A percentile compares a stretch with the other conserved stretches of the same genome.
These are phyloP conservation scores for Danio aesculapii DNA, from an alignment of 2,797 vertebrate species.

Conservation along the genomic window DNA sequence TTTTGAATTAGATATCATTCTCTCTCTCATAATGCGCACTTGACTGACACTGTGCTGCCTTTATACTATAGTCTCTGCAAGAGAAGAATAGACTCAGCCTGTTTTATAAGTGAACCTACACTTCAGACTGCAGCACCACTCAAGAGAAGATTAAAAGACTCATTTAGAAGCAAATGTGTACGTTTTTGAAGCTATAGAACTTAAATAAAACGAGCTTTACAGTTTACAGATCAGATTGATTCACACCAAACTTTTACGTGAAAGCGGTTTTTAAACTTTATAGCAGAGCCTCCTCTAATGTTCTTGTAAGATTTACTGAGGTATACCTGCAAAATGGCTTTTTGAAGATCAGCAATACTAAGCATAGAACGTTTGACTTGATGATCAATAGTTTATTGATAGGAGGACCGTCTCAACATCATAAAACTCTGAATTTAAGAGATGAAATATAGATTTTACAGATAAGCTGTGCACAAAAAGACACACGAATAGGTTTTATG, in stretches of 20 bases:
- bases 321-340: slow-evolving; percentile 10
- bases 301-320: background rate
- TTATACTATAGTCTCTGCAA: slow-evolving; percentile 7
- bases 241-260: slow-evolving; percentile 19
- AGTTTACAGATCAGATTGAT: slow-evolving; percentile 12
- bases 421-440: slow-evolving; percentile 28
- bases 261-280: slow-evolving; percentile 9
- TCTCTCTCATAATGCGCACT: slow-evolving; percentile 17
- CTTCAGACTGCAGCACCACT: background rate
- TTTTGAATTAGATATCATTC: slow-evolving; percentile 25
- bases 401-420: slow-evolving; percentile 7
- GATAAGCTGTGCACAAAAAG: slow-evolving; percentile 1
- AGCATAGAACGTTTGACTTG: slow-evolving; percentile 31
- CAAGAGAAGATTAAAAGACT: slow-evolving; percentile 1
- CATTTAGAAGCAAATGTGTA: slow-evolving; percentile 14
- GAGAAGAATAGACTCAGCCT: background rate
- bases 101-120: background rate
- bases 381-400: slow-evolving; percentile 47
- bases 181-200: slow-evolving; percentile 48
- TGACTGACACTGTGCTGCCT: background rate
- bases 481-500: slow-evolving; percentile 29
- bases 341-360: slow-evolving; percentile 4
- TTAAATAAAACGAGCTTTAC: background rate
- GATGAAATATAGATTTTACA: slow-evolving; percentile 27
- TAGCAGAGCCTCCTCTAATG: background rate